Percentiles rank a stretch among this genome's conserved stretches.
Conservation (phyloP, 2,797 vertebrate genomes). For the Carcharodon carcharias region DNA sequence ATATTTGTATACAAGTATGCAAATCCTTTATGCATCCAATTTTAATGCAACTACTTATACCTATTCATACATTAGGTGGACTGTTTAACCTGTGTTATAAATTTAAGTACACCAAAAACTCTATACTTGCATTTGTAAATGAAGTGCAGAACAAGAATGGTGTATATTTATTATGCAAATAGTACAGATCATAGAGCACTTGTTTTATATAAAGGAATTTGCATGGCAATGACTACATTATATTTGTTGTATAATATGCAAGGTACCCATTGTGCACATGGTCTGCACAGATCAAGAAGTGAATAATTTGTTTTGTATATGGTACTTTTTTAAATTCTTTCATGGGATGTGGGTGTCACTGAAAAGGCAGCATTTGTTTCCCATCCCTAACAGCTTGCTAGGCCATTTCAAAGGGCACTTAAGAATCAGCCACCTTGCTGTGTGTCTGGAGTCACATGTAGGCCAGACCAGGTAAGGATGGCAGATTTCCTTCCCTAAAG, state of each 20-base stretch:
- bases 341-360: too few relatives aligned
- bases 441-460: too few relatives aligned
- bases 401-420: too few relatives aligned
- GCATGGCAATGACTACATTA: neutral
- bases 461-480: too few relatives aligned
- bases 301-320: neutral
- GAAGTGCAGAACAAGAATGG: neutral
- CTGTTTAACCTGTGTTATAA: neutral
- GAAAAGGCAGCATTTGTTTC: too few relatives aligned
- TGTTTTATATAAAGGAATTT: neutral
- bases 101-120: neutral
- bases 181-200: neutral
- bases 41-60: neutral
- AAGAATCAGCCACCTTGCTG: too few relatives aligned
- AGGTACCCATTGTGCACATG: neutral
- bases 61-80: neutral
- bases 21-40: neutral
- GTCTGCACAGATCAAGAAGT: neutral
- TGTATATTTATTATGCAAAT: neutral
- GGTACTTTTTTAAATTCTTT: neutral
- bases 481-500: too few relatives aligned
- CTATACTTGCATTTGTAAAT: too few relatives aligned
- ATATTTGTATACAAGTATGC: neutral
- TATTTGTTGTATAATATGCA: neutral
- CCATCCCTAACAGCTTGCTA: too few relatives aligned